Evolutionary conservation across 1,140 invertebrate genomes (phyloP), one percentile per base, ranked within the genome.

Genomic region (Drosophila burlai): DNA sequence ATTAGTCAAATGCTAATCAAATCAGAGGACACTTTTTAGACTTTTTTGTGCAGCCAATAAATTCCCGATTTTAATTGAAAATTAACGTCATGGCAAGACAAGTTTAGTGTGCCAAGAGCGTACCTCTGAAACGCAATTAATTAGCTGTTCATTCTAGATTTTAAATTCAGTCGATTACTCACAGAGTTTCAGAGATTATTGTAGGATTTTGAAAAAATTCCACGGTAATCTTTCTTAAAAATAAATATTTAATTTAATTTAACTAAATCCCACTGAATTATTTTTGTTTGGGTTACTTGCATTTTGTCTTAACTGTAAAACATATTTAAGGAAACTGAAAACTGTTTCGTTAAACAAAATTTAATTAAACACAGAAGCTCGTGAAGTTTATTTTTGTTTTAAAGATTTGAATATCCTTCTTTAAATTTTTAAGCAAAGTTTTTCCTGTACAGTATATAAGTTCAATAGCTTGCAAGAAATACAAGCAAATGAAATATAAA

Each of bases 1-100:
- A 77, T 79, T 79, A 79, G 65, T 40, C 18, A 59, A 52, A 45
- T 49, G 84, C 78, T 86, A 86, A 86, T 86, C 64, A 66, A 87
- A 69, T 77, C 65, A 60, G 69, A 80, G 75, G 81, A 81, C 45
- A 55, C 29, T 52, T 52, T 52, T 34, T 6, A 18, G 10, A 52
- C 50, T 31, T 52, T 34, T 29, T 63, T 55, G 34, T 16, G 21
- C 18, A 49, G 26, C 10, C 18, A 68, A 68, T 38, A 31, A 68
- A 68, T 43, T 54, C 13, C 49, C 13, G 49, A 15, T 45, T 59
- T 59, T 73, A 43, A 73, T 60, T 47, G 21, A 13, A n/a, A 72
- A 68, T 79, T 72, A 71, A 50, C 69, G 42, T 68, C 60, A 64
- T n/a, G 36, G 26, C 45, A 47, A 50, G 66, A 61, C 55, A n/a